Conservation (phyloP, 2,888 invertebrate genomes). For the Seira ritae region DNA sequence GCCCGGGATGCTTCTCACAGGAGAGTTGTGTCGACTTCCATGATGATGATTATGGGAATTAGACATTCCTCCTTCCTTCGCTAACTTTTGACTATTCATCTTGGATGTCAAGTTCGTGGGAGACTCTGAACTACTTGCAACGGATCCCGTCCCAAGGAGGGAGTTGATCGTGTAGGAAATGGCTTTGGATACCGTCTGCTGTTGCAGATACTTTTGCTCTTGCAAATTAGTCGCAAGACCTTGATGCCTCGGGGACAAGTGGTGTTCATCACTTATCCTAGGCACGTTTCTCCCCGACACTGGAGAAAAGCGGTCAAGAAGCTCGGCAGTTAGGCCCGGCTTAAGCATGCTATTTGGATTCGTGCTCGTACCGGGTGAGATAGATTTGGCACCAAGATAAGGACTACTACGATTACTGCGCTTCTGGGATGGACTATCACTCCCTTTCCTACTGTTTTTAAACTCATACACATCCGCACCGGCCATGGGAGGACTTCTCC, state of each 20-base stretch:
- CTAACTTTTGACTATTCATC: background rate
- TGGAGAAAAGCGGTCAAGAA: slow-evolving; percentile 49
- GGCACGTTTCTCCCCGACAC: slow-evolving; percentile 28
- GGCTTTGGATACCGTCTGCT: slow-evolving; percentile 67
- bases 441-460: slow-evolving; percentile 33
- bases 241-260: slow-evolving; percentile 37
- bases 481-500: slow-evolving; percentile 2
- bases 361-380: slow-evolving; percentile 39
- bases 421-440: slow-evolving; percentile 34
- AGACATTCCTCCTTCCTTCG: background rate
- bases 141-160: slow-evolving; percentile 53
- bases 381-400: slow-evolving; percentile 65
- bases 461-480: slow-evolving; percentile 19
- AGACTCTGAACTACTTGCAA: slow-evolving; percentile 10
- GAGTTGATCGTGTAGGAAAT: slow-evolving; percentile 71
- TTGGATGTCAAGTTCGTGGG: background rate
- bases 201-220: slow-evolving; percentile 62
- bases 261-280: slow-evolving; percentile 26
- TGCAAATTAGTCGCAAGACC: slow-evolving; percentile 15
- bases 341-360: slow-evolving; percentile 35
- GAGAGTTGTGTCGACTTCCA: slow-evolving; percentile 25
- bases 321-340: slow-evolving; percentile 56
- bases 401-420: slow-evolving; percentile 56
- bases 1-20: background rate
- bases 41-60: background rate